Evolutionary conservation across 2,888 invertebrate genomes (phyloP).

Genomic region (Chrysotoxum bicinctum): DNA sequence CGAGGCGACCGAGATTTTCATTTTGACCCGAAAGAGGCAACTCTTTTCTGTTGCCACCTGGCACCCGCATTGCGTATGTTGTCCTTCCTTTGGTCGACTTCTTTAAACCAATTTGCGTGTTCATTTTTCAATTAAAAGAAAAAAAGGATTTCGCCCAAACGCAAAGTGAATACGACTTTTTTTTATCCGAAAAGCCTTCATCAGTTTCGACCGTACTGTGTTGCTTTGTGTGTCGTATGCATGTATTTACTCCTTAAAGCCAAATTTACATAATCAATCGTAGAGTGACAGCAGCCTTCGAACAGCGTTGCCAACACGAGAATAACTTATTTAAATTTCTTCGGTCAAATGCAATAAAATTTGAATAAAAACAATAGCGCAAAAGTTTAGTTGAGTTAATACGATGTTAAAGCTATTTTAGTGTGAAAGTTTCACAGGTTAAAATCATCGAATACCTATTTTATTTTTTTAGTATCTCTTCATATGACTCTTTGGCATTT

Average conservation of each 20-base stretch:
- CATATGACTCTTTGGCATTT: too few relatives aligned
- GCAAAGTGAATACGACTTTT: constrained; percentile 32
- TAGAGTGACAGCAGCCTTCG: background rate
- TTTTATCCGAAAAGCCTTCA: background rate
- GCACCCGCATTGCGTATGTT: constrained; percentile 55
- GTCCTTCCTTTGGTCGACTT: background rate
- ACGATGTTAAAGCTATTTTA: too few relatives aligned
- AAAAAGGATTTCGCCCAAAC: constrained; percentile 23
- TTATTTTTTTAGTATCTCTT: too few relatives aligned
- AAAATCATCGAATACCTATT: too few relatives aligned
- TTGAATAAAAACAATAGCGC: too few relatives aligned
- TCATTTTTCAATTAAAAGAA: constrained; percentile 58
- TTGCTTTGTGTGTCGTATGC: background rate
- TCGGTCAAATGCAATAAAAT: too few relatives aligned
- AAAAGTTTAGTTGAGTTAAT: too few relatives aligned
- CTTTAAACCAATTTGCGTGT: constrained; percentile 62
- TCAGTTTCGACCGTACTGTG: background rate
- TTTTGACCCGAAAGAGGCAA: constrained; percentile 43
- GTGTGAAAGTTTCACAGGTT: too few relatives aligned
- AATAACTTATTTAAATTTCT: background rate
- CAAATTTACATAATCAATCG: constrained; percentile 40
- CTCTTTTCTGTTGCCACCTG: background rate
- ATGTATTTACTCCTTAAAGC: constrained; percentile 48
- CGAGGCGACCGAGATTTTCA: constrained; percentile 68
- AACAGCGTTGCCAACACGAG: background rate